Conservation (phyloP, 2,888 invertebrate genomes). For the Protonemura montana region DNA sequence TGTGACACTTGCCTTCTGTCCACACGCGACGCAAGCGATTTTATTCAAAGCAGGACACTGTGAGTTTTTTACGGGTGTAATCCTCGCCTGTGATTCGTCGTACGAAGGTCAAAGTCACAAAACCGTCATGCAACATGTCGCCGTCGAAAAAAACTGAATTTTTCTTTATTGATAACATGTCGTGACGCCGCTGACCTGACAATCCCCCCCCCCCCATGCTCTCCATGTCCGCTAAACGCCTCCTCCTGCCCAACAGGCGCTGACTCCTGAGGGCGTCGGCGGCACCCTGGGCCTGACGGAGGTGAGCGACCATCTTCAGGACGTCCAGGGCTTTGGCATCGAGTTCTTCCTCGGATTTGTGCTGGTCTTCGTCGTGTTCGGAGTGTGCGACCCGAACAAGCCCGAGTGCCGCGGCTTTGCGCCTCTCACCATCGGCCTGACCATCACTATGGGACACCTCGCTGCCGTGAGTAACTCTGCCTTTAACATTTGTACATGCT, state of each 20-base stretch:
- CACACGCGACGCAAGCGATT: too few relatives aligned
- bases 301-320: conserved; percentile 68
- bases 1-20: too few relatives aligned
- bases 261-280: conserved; percentile 71
- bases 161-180: too few relatives aligned
- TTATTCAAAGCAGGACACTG: too few relatives aligned
- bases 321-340: conserved; percentile 85
- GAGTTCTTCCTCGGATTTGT: conserved; percentile 91
- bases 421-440: conserved; percentile 86
- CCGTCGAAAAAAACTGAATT: too few relatives aligned
- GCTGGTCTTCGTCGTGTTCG: conserved; percentile 89
- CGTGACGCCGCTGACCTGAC: too few relatives aligned
- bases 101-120: too few relatives aligned
- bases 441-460: conserved; percentile 85
- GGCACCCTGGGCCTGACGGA: conserved; percentile 74
- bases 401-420: conserved; percentile 82
- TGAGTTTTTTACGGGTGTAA: too few relatives aligned
- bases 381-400: conserved; percentile 82
- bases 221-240: background rate
- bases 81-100: too few relatives aligned
- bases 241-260: conserved; percentile 60
- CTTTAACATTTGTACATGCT: too few relatives aligned
- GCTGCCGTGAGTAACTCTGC: conserved; percentile 71
- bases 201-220: too few relatives aligned
- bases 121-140: too few relatives aligned